Evolutionary conservation across 2,113 vertebrate species (phyloP).

Genomic region (Ictidomys tridecemlineatus): DNA sequence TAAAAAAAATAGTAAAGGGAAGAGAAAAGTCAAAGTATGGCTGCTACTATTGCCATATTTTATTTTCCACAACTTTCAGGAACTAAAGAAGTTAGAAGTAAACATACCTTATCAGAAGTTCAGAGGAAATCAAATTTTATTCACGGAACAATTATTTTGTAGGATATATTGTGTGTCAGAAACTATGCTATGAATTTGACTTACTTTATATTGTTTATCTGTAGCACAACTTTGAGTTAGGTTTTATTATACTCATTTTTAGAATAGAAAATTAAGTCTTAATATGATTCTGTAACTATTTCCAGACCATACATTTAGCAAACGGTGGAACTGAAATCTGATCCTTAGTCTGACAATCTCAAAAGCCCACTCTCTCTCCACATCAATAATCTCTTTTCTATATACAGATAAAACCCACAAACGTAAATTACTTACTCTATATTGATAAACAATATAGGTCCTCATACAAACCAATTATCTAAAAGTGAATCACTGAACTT

Average conservation of each 20-base stretch:
- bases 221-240: not conserved
- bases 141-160: not conserved
- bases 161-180: not conserved
- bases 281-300: not conserved
- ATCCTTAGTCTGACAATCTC: not conserved
- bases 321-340: not conserved
- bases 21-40: not conserved
- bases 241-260: not conserved
- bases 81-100: not conserved
- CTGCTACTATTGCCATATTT: not conserved
- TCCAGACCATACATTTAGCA: not conserved
- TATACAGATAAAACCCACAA: slow-evolving; percentile 8
- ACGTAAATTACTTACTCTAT: not conserved
- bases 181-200: not conserved
- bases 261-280: not conserved
- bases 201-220: not conserved
- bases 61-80: not conserved
- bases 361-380: not conserved
- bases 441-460: slow-evolving; percentile 46
- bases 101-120: not conserved
- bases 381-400: not conserved
- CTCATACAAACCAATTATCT: slow-evolving; percentile 60
- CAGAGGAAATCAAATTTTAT: not conserved
- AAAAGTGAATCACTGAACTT: slow-evolving; percentile 54
- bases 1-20: not conserved